phyloP scores from a whole-genome alignment of 2,888 invertebrate species.

The Elegia similella region DNA sequence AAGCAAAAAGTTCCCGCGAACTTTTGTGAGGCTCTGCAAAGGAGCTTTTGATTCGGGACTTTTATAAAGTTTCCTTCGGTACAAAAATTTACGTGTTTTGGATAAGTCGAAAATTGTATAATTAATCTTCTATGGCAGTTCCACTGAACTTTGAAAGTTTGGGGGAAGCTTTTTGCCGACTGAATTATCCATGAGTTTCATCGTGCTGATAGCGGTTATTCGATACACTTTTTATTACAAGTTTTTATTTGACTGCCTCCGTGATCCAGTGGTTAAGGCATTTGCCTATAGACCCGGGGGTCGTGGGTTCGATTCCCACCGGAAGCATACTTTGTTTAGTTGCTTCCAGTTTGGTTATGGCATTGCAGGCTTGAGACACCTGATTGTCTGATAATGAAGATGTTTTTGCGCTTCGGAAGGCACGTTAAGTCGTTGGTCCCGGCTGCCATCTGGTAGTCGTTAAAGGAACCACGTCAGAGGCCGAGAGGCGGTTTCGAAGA shows the following conservation, averaged over 20 bases:
- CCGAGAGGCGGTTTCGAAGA: too few relatives aligned
- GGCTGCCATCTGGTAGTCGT: too few relatives aligned
- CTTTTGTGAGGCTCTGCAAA: not conserved
- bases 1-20: constrained; percentile 4
- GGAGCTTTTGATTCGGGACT: constrained; percentile 11
- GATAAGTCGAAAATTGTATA: constrained; percentile 6
- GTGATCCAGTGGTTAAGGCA: not conserved
- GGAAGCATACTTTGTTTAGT: too few relatives aligned
- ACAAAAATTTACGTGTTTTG: constrained; percentile 3
- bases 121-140: constrained; percentile 2
- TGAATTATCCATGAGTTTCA: not conserved
- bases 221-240: not conserved
- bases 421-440: too few relatives aligned
- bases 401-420: too few relatives aligned
- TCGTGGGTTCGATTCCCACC: too few relatives aligned
- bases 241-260: too few relatives aligned
- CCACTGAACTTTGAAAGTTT: not conserved
- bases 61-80: not conserved
- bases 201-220: not conserved
- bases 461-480: too few relatives aligned
- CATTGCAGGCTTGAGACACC: too few relatives aligned
- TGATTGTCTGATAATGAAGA: too few relatives aligned
- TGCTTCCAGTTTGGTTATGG: too few relatives aligned
- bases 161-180: not conserved
- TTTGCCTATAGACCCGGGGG: too few relatives aligned